A percentile compares a stretch with the other conserved stretches of the same genome.
These are phyloP conservation scores for Druon quercuslanigerum DNA, from an alignment of 1,140 invertebrate species.

Conservation along the genomic window DNA sequence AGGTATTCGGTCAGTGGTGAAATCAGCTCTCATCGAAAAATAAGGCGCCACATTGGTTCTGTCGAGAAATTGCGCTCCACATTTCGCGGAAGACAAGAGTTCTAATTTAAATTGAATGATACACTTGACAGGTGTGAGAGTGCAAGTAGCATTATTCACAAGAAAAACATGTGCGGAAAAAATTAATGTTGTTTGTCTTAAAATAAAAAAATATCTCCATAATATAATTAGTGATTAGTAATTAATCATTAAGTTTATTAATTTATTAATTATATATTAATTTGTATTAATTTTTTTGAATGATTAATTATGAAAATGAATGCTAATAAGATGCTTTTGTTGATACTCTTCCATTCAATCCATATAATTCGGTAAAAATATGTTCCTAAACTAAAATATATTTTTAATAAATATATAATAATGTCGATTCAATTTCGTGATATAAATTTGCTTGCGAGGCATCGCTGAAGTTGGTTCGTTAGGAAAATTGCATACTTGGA, in stretches of 20 bases:
- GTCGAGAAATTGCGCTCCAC: conserved; percentile 53
- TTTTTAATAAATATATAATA: neutral
- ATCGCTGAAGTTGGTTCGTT: neutral
- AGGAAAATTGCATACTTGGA: conserved; percentile 23
- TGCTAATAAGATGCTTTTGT: too few species aligned
- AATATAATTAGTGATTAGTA: neutral
- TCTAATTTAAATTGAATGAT: conserved; percentile 65
- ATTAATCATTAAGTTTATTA: too few species aligned
- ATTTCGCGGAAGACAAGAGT: conserved; percentile 45
- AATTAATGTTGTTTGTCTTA: conserved; percentile 8
- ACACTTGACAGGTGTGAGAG: conserved; percentile 59
- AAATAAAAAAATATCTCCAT: neutral
- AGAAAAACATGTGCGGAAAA: conserved; percentile 35
- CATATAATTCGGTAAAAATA: too few species aligned
- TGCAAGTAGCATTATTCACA: conserved; percentile 69
- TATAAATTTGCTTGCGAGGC: neutral
- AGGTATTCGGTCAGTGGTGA: conserved; percentile 20
- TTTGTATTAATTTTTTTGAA: too few species aligned
- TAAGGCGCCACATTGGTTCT: neutral
- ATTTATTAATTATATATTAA: too few species aligned
- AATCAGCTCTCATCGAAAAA: conserved; percentile 10
- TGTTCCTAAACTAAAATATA: too few species aligned
- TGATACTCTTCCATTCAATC: too few species aligned
- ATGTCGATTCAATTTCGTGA: neutral
- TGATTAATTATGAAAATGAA: too few species aligned